Conservation (phyloP, 2,888 invertebrate genomes). For the Drosophila siamana region DNA sequence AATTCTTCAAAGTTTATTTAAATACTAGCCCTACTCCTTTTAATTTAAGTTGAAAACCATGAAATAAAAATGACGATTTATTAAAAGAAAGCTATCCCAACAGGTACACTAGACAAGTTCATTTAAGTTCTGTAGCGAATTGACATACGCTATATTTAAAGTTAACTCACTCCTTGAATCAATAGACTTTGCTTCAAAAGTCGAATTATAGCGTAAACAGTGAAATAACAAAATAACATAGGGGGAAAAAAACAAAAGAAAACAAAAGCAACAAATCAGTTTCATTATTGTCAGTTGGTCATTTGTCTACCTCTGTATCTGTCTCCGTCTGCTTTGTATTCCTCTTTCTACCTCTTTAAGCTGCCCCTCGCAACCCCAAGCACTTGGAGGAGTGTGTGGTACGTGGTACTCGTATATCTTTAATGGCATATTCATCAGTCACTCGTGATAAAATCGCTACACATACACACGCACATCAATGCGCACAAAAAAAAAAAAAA, state of each 20-base stretch:
- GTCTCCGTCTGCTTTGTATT: slow-evolving; percentile 30
- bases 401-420: slow-evolving; percentile 73
- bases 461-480: slow-evolving; percentile 30
- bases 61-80: no score
- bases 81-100: no score
- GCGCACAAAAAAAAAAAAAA: not conserved
- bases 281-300: slow-evolving; percentile 70
- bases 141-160: not conserved
- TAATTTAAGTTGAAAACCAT: no score
- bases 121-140: no score
- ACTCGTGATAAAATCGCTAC: slow-evolving; percentile 81
- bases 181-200: slow-evolving; percentile 26
- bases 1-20: no score
- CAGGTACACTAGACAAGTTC: no score
- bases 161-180: not conserved
- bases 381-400: slow-evolving; percentile 27
- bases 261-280: slow-evolving; percentile 54
- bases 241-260: not conserved
- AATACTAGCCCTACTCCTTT: no score
- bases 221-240: not conserved
- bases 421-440: slow-evolving; percentile 83
- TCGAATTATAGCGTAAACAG: slow-evolving; percentile 25
- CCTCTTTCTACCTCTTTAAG: slow-evolving; percentile 23
- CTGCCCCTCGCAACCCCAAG: not conserved
- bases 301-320: slow-evolving; percentile 63